These are phyloP conservation scores for Pangasius mekongensis DNA, from an alignment of 2,797 vertebrate genomes.

Conservation along the genomic window DNA sequence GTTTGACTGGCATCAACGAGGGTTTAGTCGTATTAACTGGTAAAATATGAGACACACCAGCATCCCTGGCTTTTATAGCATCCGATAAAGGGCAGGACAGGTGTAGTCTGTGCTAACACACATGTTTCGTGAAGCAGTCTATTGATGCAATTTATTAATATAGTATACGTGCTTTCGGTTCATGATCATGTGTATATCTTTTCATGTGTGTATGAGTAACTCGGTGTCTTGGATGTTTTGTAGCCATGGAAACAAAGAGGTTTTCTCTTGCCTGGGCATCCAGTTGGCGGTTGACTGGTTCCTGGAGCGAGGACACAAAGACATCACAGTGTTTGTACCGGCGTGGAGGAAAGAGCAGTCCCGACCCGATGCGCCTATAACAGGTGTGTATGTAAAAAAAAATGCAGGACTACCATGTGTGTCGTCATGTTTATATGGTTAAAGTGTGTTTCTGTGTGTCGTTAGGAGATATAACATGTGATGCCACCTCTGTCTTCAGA, in stretches of 20 bases:
- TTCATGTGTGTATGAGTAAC: slow-evolving; percentile 48
- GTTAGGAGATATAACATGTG: slow-evolving; percentile 10
- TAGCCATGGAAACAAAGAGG: slow-evolving; percentile 99
- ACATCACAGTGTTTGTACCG: slow-evolving; percentile 98
- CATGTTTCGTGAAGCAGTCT: neutral
- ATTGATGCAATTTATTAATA: neutral
- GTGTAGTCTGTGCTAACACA: neutral
- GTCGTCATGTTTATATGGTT: neutral
- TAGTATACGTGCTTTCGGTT: neutral
- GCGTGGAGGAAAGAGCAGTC: slow-evolving; percentile 99
- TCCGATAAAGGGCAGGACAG: neutral
- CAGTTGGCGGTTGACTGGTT: slow-evolving; percentile 98
- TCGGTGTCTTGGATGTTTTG: slow-evolving; percentile 62
- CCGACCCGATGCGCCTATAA: slow-evolving; percentile 84
- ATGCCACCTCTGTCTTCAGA: slow-evolving; percentile 75
- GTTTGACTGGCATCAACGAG: neutral
- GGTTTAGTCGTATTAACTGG: neutral
- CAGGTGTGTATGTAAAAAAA: neutral
- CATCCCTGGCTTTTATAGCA: neutral
- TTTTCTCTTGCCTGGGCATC: slow-evolving; percentile 97
- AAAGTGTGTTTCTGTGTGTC: neutral
- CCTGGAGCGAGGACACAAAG: slow-evolving; percentile 96
- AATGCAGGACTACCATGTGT: too few relatives aligned
- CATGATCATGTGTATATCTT: neutral
- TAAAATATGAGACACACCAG: neutral